Base-by-base conservation (phyloP, 2,888 invertebrate species). In the Salticus scenicus region DNA sequence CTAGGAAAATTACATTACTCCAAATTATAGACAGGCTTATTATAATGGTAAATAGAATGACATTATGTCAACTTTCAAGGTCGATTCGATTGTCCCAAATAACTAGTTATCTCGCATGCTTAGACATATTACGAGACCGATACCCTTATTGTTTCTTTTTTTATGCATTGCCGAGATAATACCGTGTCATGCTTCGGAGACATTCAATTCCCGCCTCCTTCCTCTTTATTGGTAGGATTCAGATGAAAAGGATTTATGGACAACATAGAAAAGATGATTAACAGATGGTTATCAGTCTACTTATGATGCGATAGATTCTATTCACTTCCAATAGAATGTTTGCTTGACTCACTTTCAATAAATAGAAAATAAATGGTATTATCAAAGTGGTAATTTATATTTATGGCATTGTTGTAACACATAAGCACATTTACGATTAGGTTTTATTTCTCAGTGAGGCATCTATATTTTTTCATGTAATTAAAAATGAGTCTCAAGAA, bases 261-360 rank as follows among this genome's bases (percentile, higher is more conserved):
- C 42, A 64, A 78, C 78, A 64, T 57, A 42, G 28, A 24, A 78
- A 20, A 37, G 72, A 42, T 71, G 63, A 78, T 78, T 64, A 71
- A 57, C 37, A 47, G 73, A 80, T 80, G 31, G 31, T 80, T 64
- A 80, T 80, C 79, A 42, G 12, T n/a, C 12, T 66, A 17, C 31
- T n/a, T 24, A 31, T 30, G 66, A 10, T 63, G 24, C 1, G 30
- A 5, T n/a, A 31, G 28, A 31, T 30, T 66, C n/a, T n/a, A n/a
- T n/a, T n/a, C n/a, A n/a, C 17, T 66, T 30, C 14, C 31, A 5
- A 57, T 24, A 57, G n/a, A n/a, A 20, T 24, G 24, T 57, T 57
- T 24, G 24, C 4, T 57, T 24, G 57, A 57, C 12, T 20, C 24
- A 17, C 24, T 57, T 4, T 5, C 20, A 24, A 5, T 17, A 20